These are phyloP conservation scores for Nerophis ophidion DNA, from an alignment of 2,113 vertebrate genomes.

Conservation along the genomic window DNA sequence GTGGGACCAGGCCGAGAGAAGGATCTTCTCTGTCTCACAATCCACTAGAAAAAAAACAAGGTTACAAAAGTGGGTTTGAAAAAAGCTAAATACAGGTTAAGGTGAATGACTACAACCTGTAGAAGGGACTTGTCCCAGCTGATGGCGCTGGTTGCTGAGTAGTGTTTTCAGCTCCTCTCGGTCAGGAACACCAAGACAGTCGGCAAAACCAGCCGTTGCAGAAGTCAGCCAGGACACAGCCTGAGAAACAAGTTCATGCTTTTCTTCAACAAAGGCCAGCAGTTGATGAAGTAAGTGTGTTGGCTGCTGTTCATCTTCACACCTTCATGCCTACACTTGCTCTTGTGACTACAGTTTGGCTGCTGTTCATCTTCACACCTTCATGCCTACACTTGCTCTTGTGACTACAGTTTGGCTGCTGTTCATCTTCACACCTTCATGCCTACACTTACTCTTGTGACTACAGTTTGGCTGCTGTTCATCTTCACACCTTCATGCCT, in stretches of 20 bases:
- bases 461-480: too few species aligned
- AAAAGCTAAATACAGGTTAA: neutral
- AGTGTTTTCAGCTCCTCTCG: conserved; percentile 38
- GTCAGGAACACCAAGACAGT: conserved; percentile 30
- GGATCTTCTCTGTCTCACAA: conserved; percentile 29
- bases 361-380: too few species aligned
- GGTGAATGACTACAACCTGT: conserved; percentile 21
- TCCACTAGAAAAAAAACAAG: conserved; percentile 19
- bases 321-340: too few species aligned
- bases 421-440: too few species aligned
- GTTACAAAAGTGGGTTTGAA: neutral
- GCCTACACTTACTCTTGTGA: too few species aligned
- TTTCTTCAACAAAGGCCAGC: neutral
- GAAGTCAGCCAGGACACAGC: conserved; percentile 41
- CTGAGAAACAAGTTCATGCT: conserved; percentile 11
- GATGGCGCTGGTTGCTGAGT: conserved; percentile 47
- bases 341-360: too few species aligned
- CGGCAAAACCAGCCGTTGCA: conserved; percentile 38
- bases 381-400: too few species aligned
- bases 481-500: too few species aligned
- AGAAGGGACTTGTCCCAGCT: conserved; percentile 5
- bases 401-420: too few species aligned
- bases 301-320: too few species aligned
- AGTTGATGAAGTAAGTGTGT: neutral
- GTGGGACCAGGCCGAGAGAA: conserved; percentile 50